These are phyloP conservation scores for Nasonovia ribisnigri DNA, from an alignment of 2,888 invertebrate species.

Conservation along the genomic window DNA sequence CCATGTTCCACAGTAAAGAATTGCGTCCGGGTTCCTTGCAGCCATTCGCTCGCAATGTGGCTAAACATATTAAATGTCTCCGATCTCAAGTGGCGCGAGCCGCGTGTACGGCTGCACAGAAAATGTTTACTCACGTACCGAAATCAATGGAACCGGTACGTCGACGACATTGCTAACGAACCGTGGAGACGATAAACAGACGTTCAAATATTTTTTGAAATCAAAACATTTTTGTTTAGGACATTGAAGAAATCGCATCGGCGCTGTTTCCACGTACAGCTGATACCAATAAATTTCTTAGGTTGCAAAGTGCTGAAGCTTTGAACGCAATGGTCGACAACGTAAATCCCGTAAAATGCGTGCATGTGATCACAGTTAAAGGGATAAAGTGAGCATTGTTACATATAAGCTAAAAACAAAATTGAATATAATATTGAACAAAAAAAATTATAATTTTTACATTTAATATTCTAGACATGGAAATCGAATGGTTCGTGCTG, in stretches of 20 bases:
- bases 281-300: slow-evolving; percentile 93
- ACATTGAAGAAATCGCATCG: slow-evolving; percentile 87
- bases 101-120: slow-evolving; percentile 86
- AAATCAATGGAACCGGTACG: slow-evolving; percentile 76
- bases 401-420: background rate
- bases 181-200: background rate
- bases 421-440: background rate
- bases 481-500: slow-evolving; percentile 87
- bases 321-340: slow-evolving; percentile 86
- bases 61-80: slow-evolving; percentile 86
- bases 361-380: slow-evolving; percentile 77
- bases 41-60: slow-evolving; percentile 78
- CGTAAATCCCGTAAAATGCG: slow-evolving; percentile 78
- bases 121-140: slow-evolving; percentile 79
- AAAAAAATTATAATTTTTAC: background rate
- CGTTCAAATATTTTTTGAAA: background rate
- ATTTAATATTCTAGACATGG: slow-evolving; percentile 76
- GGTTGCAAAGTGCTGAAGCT: slow-evolving; percentile 88
- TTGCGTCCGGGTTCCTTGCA: slow-evolving; percentile 76
- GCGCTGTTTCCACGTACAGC: slow-evolving; percentile 89
- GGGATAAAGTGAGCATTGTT: slow-evolving; percentile 74
- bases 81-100: slow-evolving; percentile 92
- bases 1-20: slow-evolving; percentile 77
- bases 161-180: slow-evolving; percentile 63
- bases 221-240: slow-evolving; percentile 72